Base-by-base conservation (phyloP, 2,113 vertebrate species). In the Marmota flaviventris region DNA sequence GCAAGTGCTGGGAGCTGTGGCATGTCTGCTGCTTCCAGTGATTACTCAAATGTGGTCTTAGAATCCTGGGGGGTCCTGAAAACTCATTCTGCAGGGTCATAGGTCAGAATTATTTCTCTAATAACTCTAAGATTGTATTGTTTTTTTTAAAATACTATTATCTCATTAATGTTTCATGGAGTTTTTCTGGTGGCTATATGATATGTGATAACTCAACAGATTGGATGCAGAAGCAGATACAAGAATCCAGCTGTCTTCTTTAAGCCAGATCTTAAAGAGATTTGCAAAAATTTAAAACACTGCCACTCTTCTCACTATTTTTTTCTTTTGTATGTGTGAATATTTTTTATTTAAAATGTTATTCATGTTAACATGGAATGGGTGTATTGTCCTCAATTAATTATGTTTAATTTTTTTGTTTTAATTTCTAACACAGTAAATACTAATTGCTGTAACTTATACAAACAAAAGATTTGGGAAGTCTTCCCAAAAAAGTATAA, bases 241-340 rank as follows among this genome's bases (percentile, higher is more conserved):
- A 51, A 88, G 77, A 94, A 93, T 96, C 83, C 78, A 94, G 95
- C 70, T 95, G 72, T 73, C 94, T 89, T 75, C 92, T 94, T 92
- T 61, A 91, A 95, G 78, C 61, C 48, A 88, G 9, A 91, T 76
- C 53, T 96, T 85, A 89, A 75, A 87, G 85, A 65, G 27, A 89
- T 96, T 97, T 95, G 4, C 20, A 91, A 85, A 95, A 93, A 75
- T 93, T 27, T 87, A 75, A 90, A 96, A 58, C 37, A 92, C 37
- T 78, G n/a, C 37, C 37, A 48, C 61, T 83, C 51, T 86, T 84
- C 29, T 37, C 58, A 78, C 37, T 91, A 37, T 83, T 73, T 78
- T 56, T 92, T 22, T 85, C 42, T 69, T 95, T 89, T 65, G 29
- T 20, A 86, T 56, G 85, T 91, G 27, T 13, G 45, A 39, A 32